Conservation (phyloP, 1,140 invertebrate species). For the Saccostrea glomerata region DNA sequence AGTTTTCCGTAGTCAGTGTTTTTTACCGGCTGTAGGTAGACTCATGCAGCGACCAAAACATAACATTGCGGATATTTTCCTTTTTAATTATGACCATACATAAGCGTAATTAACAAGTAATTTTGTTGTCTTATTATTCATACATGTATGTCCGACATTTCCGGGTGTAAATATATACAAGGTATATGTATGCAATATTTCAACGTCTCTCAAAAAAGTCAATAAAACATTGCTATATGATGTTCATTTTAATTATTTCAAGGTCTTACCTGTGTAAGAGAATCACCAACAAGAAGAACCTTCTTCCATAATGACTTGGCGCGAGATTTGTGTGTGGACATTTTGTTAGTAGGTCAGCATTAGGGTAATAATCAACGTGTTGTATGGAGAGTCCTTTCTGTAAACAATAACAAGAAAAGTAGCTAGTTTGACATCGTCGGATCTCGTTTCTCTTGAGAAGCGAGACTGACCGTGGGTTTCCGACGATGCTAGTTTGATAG, state of each 20-base stretch:
- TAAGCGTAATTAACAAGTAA: neutral
- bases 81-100: no score
- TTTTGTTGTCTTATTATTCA: neutral
- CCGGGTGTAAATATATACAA: neutral
- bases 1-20: no score
- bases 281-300: slow-evolving; percentile 63
- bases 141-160: neutral
- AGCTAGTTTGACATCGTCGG: no score
- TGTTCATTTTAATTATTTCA: neutral
- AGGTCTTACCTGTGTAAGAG: slow-evolving; percentile 61
- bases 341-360: neutral
- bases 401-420: neutral
- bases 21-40: no score
- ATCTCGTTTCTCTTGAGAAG: no score
- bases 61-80: no score
- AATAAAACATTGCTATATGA: neutral
- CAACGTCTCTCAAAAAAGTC: neutral
- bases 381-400: neutral
- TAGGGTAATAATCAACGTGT: neutral
- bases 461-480: no score
- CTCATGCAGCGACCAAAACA: no score
- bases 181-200: neutral
- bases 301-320: slow-evolving; percentile 56
- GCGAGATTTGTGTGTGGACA: neutral
- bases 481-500: no score